Conservation (phyloP, 2,797 vertebrate species). For the Catamblyrhynchus diadema region DNA sequence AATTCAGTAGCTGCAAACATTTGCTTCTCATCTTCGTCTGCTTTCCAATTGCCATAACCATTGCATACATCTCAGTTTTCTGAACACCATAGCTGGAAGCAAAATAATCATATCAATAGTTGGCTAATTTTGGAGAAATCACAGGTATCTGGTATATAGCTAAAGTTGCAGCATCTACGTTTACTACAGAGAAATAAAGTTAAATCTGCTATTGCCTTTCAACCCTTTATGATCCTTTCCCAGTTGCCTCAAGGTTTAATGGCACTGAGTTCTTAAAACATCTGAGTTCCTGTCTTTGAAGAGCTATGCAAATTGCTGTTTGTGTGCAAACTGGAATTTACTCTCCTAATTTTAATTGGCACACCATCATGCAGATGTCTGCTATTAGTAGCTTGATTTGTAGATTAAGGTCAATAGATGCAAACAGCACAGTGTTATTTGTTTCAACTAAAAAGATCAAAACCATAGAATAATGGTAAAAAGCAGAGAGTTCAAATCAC, state of each 20-base stretch:
- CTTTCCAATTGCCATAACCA: not conserved
- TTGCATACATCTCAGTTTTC: not conserved
- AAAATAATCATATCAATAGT: not conserved
- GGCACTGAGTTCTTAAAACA: constrained; percentile 30
- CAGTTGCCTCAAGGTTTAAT: constrained; percentile 48
- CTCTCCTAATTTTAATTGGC: constrained; percentile 74
- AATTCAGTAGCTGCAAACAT: not conserved
- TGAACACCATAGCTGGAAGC: not conserved
- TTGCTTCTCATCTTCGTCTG: not conserved
- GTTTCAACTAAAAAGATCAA: constrained; percentile 67
- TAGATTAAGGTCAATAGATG: constrained; percentile 71
- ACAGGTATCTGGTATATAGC: not conserved
- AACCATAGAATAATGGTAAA: constrained; percentile 62
- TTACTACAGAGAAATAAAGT: constrained; percentile 2
- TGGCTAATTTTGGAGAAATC: not conserved
- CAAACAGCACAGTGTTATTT: constrained; percentile 56
- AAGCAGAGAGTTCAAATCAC: constrained; percentile 47
- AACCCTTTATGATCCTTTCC: not conserved
- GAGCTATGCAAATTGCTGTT: constrained; percentile 63
- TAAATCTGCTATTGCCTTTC: constrained; percentile 6
- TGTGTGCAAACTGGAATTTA: constrained; percentile 69
- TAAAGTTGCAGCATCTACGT: not conserved
- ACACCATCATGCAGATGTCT: constrained; percentile 39
- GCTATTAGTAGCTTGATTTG: constrained; percentile 65
- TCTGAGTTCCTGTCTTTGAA: constrained; percentile 56